Evolutionary conservation across 2,113 vertebrate species (phyloP).

Genomic region (Murina feae): DNA sequence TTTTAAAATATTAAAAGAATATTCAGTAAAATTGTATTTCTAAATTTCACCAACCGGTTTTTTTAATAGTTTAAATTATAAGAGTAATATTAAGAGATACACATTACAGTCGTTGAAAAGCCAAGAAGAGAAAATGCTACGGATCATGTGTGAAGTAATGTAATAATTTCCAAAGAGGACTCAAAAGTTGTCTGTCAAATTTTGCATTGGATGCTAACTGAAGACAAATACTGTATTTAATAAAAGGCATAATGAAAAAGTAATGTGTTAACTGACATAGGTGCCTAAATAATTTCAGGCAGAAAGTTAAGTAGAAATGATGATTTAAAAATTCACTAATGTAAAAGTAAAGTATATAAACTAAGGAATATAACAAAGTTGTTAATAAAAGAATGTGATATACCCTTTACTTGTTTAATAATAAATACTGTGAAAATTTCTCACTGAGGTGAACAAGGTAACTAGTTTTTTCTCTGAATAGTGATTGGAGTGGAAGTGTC

Average conservation of each 20-base stretch:
- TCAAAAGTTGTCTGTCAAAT: background rate
- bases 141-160: background rate
- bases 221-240: background rate
- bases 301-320: background rate
- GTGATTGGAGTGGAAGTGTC: background rate
- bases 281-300: background rate
- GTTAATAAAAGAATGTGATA: background rate
- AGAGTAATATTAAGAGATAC: background rate
- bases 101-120: background rate
- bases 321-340: background rate
- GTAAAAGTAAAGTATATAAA: background rate
- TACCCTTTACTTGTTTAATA: background rate
- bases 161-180: background rate
- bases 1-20: slow-evolving; percentile 3
- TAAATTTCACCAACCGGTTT: background rate
- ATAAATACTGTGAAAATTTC: background rate
- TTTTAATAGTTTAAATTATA: background rate
- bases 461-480: background rate
- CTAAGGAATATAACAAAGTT: background rate
- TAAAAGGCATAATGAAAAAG: background rate
- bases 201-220: background rate
- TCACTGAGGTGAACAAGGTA: background rate
- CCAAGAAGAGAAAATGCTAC: background rate
- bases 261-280: background rate
- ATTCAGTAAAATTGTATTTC: background rate